phyloP scores from a whole-genome alignment of 1,140 invertebrate species.

The Augochlora pura region DNA sequence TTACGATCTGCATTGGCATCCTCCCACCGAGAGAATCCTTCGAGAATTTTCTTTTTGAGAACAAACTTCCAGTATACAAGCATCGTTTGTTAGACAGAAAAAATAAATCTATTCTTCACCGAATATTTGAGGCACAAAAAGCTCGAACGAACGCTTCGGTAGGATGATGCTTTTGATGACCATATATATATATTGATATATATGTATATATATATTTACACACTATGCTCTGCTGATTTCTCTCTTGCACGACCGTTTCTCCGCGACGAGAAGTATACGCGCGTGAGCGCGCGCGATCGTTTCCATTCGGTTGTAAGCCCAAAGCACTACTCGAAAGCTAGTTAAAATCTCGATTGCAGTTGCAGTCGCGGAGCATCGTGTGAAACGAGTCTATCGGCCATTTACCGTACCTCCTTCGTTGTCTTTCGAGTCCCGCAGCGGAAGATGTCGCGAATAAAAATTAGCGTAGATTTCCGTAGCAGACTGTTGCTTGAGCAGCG shows the following conservation, averaged over 20 bases:
- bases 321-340: too few relatives aligned
- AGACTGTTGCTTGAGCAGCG: neutral
- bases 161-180: constrained; percentile 28
- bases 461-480: constrained; percentile 3
- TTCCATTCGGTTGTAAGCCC: constrained; percentile 10
- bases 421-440: neutral
- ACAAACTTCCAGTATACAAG: too few relatives aligned
- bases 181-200: neutral
- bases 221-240: neutral
- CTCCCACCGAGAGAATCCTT: constrained; percentile 32
- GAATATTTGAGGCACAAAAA: too few relatives aligned
- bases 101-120: too few relatives aligned
- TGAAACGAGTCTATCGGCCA: neutral
- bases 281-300: neutral
- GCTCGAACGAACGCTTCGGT: neutral
- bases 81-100: too few relatives aligned
- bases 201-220: neutral
- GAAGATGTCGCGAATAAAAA: neutral
- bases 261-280: neutral
- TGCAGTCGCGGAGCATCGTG: too few relatives aligned
- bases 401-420: neutral
- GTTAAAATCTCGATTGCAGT: too few relatives aligned
- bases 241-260: constrained; percentile 32
- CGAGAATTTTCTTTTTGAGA: constrained; percentile 8
- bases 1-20: constrained; percentile 18